Percentiles rank a stretch among this genome's conserved stretches.
These are phyloP conservation scores for Zygaena filipendulae DNA, from an alignment of 2,888 invertebrate species.

Conservation along the genomic window DNA sequence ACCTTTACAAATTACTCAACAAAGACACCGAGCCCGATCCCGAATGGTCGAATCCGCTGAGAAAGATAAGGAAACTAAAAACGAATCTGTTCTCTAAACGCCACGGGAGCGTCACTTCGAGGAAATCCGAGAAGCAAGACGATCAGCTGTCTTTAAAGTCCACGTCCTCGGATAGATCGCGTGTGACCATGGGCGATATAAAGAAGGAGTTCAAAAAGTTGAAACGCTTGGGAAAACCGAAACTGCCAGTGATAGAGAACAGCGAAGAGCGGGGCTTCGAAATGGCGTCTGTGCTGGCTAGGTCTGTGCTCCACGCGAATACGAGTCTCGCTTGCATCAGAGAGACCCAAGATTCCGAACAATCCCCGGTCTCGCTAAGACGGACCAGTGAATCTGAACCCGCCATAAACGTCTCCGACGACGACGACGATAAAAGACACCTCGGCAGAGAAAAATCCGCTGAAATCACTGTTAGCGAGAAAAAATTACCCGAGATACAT, in stretches of 20 bases:
- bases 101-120: constrained; percentile 69
- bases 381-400: constrained; percentile 55
- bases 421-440: constrained; percentile 23
- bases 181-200: constrained; percentile 48
- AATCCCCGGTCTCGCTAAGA: constrained; percentile 43
- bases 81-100: constrained; percentile 70
- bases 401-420: constrained; percentile 31
- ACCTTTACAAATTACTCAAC: constrained; percentile 57
- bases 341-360: constrained; percentile 62
- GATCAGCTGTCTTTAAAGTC: constrained; percentile 65
- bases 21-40: constrained; percentile 58
- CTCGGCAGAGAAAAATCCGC: constrained; percentile 14
- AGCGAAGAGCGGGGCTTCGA: constrained; percentile 63
- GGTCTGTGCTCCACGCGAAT: constrained; percentile 71
- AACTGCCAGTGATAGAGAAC: constrained; percentile 33
- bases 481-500: constrained; percentile 37
- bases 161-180: constrained; percentile 56
- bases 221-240: constrained; percentile 48
- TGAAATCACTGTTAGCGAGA: constrained; percentile 16
- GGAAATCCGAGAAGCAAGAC: constrained; percentile 60
- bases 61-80: constrained; percentile 72
- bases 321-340: constrained; percentile 69
- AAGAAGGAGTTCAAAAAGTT: constrained; percentile 52
- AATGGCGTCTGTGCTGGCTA: constrained; percentile 74
- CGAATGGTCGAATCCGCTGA: constrained; percentile 54